Evolutionary conservation across 2,888 invertebrate species (phyloP), one percentile per base, ranked within the genome.

Genomic region (Cyclophora albipunctata): DNA sequence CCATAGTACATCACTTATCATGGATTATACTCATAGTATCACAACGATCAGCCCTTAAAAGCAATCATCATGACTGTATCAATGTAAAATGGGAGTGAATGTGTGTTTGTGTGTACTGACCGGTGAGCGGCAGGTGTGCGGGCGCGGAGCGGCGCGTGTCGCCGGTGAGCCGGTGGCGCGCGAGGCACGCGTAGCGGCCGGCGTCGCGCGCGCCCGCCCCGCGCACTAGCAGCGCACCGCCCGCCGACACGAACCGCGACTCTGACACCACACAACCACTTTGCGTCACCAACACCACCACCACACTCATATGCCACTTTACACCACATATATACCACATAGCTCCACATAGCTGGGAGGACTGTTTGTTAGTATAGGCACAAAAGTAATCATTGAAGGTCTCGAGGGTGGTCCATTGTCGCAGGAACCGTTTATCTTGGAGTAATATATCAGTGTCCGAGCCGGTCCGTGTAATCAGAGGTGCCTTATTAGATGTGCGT

Each of bases 121-220:
- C 90, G 59, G 90, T 86, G 54, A 93, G 87, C 48, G 90, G 83
- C 56, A 93, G 84, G 47, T 83, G 89, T 4, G 90, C 91, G 34
- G 92, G 88, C 42, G 90, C 90, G 56, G 92, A 92, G 64, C 93
- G 91, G 63, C 90, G 84, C 49, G 92, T 88, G 69, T 90, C 90
- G n/a, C 91, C 92, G 1, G 93, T 92, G 59, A 93, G 83, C 5
- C 90, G 81, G 77, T 93, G 93, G 33, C 92, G 86, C 48, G 93
- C 93, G 52, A 92, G 84, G 73, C 94, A 95, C 60, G 91, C 91
- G 80, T 93, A 95, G 46, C 90, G 82, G 34, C 91, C 91, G 60
- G 91, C 89, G 56, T 92, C 92, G 60, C 91, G 91, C 58, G 91
- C 85, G 4, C 87, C 3, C 57, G 63, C 77, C 54, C 64, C 77